Percentiles rank a stretch among this genome's conserved stretches.
These are phyloP conservation scores for Sarcophaga bullata DNA, from an alignment of 1,140 invertebrate species.

Conservation along the genomic window DNA sequence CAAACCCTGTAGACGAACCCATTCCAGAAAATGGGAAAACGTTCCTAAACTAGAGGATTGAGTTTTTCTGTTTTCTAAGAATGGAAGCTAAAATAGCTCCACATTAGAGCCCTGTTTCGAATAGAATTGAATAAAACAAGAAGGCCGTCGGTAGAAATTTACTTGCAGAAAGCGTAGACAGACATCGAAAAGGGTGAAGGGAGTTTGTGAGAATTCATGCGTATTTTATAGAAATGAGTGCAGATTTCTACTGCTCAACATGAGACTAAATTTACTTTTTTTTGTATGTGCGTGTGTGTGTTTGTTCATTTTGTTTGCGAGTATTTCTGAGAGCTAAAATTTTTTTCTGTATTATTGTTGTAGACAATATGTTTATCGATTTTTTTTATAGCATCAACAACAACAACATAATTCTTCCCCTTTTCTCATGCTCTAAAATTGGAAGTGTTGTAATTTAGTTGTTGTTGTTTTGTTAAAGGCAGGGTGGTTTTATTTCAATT, in stretches of 20 bases:
- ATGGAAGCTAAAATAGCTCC: not conserved
- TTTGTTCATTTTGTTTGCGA: too few species aligned
- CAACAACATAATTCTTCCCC: not conserved
- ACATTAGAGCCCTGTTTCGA: not conserved
- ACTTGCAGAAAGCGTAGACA: too few species aligned
- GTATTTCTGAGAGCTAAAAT: too few species aligned
- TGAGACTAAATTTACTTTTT: not conserved
- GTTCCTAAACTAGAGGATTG: too few species aligned
- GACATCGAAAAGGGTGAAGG: too few species aligned
- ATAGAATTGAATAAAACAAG: too few species aligned
- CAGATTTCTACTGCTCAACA: not conserved
- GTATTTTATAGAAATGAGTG: not conserved
- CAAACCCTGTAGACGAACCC: not conserved
- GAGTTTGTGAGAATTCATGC: not conserved
- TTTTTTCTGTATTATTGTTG: not conserved
- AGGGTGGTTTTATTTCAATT: not conserved
- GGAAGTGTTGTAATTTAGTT: not conserved
- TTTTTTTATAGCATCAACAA: not conserved
- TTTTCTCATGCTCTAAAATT: not conserved
- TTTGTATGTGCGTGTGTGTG: not conserved
- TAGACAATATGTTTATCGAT: slow-evolving; percentile 32
- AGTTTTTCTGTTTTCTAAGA: not conserved
- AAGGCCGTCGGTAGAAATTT: too few species aligned
- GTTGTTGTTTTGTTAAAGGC: not conserved
- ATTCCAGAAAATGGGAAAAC: too few species aligned